Evolutionary conservation across 2,888 invertebrate species (phyloP).

Genomic region (Acrobasis repandana): DNA sequence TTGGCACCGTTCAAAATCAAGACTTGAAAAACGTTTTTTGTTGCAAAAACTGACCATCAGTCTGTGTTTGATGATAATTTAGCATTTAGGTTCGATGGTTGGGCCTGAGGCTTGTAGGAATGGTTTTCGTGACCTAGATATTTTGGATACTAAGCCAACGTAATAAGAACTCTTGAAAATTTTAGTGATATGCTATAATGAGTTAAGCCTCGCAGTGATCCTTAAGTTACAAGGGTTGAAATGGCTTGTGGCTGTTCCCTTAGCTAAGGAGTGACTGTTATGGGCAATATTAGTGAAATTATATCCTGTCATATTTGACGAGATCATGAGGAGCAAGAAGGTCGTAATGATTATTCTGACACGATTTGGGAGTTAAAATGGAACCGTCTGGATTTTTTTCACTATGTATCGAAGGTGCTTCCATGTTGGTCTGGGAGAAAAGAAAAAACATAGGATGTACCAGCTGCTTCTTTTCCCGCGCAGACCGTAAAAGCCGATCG

Average conservation of each 20-base stretch:
- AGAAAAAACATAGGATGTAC: no score
- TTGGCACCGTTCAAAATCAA: conserved; percentile 15
- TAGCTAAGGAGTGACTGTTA: conserved; percentile 38
- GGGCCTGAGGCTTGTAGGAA: conserved; percentile 69
- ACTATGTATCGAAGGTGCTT: no score
- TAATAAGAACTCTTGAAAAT: conserved; percentile 41
- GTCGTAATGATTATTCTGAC: conserved; percentile 57
- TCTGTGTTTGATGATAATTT: conserved; percentile 72
- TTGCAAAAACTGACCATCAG: conserved; percentile 64
- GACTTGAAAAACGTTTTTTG: conserved; percentile 45
- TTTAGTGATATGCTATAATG: conserved; percentile 34
- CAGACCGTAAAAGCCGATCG: no score
- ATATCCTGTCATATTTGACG: conserved; percentile 77
- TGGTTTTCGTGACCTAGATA: conserved; percentile 79
- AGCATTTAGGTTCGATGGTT: conserved; percentile 71
- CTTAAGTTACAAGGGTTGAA: conserved; percentile 38
- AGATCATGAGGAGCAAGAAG: conserved; percentile 70
- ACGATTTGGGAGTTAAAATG: conserved; percentile 32
- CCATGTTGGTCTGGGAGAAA: no score
- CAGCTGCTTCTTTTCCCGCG: no score
- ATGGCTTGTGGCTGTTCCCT: conserved; percentile 35
- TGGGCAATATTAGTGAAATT: conserved; percentile 65
- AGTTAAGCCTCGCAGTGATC: conserved; percentile 33
- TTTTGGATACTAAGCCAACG: conserved; percentile 60
- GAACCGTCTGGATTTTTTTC: conserved; percentile 20